phyloP scores from a whole-genome alignment of 2,113 vertebrate species.

The Eulacestoma nigropectus region DNA sequence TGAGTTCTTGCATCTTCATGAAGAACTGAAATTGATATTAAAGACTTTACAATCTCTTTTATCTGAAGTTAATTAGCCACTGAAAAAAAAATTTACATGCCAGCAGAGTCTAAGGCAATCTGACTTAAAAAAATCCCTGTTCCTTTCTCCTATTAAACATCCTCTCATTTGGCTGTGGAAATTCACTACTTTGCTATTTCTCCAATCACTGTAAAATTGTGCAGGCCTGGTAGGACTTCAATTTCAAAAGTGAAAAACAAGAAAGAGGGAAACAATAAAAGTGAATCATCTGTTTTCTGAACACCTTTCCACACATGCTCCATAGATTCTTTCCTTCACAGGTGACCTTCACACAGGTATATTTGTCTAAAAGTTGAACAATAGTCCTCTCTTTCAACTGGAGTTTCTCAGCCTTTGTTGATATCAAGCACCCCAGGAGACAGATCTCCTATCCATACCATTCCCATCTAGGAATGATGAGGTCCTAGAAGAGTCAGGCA shows the following conservation, averaged over 20 bases:
- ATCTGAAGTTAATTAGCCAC: not conserved
- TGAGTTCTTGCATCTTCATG: not conserved
- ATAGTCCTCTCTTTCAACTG: not conserved
- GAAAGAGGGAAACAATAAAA: not conserved
- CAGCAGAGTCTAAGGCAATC: not conserved
- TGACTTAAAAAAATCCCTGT: not conserved
- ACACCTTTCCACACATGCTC: not conserved
- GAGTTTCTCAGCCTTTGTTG: not conserved
- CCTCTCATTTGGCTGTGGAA: not conserved
- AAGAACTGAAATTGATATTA: not conserved
- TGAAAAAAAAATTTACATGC: not conserved
- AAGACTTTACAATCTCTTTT: not conserved
- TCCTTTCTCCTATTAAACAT: not conserved
- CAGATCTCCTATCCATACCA: not conserved
- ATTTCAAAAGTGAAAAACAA: not conserved
- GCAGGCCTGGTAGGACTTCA: not conserved
- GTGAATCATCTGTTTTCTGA: not conserved
- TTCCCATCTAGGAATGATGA: not conserved
- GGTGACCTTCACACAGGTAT: not conserved
- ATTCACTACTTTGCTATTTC: not conserved
- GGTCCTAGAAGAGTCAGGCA: not conserved
- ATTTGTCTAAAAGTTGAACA: not conserved
- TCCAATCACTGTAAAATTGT: not conserved
- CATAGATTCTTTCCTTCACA: not conserved
- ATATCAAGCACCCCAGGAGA: not conserved